Evolutionary conservation across 1,140 invertebrate species (phyloP), one percentile per base, ranked within the genome.

Genomic region (Drosophila tropicalis): DNA sequence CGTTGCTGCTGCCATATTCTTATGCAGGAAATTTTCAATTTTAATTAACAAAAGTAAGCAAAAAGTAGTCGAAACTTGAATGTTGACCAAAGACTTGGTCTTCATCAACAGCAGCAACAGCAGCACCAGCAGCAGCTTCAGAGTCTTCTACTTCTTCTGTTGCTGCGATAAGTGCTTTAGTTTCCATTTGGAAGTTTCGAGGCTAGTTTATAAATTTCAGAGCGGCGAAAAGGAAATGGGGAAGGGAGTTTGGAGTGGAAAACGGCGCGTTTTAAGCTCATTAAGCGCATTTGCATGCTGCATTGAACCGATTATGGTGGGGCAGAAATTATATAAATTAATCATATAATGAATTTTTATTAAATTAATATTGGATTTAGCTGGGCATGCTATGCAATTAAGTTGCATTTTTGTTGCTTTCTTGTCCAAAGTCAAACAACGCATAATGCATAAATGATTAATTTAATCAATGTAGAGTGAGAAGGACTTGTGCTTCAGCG

Each of bases 361-460:
- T 87, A 67, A 83, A 86, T 87, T 87, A 81, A 86, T 85, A 79
- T 83, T 79, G 86, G 62, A 83, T 76, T 86, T 79, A 76, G 72
- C 55, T 64, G 62, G 40, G 39, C 47, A 58, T 13, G 67, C 40
- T 39, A 32, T 34, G 34, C 39, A 58, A 63, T 63, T 69, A 62
- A 66, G 36, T 63, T 51, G 39, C 66, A 64, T 54, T 51, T 51
- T 51, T 51, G 5, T 17, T 51, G 17, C 17, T 58, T 73, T 76
- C 62, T 57, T 55, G 17, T 9, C 17, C 78, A 76, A 74, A 87
- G 71, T 87, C 79, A 87, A 87, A 76, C 62, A 79, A 58, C 72
- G 72, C 22, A 62, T 39, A 47, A 56, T 65, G 64, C 47, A 64
- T 66, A 71, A 89, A 69, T 80, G 84, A 89, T 87, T 83, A 79